These are phyloP conservation scores for Monopterus albus DNA, from an alignment of 2,113 vertebrate species.

Conservation along the genomic window DNA sequence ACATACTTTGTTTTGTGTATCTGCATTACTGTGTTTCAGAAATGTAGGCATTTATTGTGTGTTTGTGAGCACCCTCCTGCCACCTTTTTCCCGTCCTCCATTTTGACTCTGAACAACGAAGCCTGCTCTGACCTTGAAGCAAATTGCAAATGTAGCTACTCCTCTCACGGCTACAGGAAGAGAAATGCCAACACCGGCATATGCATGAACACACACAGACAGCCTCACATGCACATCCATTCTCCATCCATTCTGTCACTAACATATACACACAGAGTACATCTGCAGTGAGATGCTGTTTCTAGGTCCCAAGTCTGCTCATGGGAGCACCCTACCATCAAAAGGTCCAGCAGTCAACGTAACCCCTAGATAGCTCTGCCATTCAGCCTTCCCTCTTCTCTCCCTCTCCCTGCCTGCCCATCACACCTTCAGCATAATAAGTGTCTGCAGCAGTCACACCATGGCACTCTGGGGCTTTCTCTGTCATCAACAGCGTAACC, in stretches of 20 bases:
- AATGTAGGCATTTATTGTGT: conserved; percentile 10
- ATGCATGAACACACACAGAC: not conserved
- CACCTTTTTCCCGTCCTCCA: conserved; percentile 48
- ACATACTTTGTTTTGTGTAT: not conserved
- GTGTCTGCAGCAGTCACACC: conserved; percentile 43
- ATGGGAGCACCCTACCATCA: conserved; percentile 53
- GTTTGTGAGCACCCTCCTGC: conserved; percentile 7
- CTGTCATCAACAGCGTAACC: conserved; percentile 38
- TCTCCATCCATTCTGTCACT: no score
- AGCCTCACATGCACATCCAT: not conserved
- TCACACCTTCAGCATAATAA: conserved; percentile 67
- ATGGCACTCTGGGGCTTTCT: conserved; percentile 37
- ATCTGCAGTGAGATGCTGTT: conserved; percentile 26
- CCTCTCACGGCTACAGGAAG: conserved; percentile 20
- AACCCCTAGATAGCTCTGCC: conserved; percentile 47
- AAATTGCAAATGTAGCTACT: conserved; percentile 28
- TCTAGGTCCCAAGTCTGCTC: conserved; percentile 11
- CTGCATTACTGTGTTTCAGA: not conserved
- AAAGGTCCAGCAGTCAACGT: conserved; percentile 66
- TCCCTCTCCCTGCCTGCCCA: conserved; percentile 12
- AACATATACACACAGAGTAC: conserved; percentile 7
- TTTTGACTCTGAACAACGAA: conserved; percentile 59
- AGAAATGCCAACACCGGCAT: conserved; percentile 1
- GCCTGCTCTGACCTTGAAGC: conserved; percentile 63
- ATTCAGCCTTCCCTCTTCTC: conserved; percentile 22